A percentile compares a stretch with the other conserved stretches of the same genome.
Evolutionary conservation across 2,113 vertebrate genomes (phyloP).

Genomic region (Ovis canadensis): DNA sequence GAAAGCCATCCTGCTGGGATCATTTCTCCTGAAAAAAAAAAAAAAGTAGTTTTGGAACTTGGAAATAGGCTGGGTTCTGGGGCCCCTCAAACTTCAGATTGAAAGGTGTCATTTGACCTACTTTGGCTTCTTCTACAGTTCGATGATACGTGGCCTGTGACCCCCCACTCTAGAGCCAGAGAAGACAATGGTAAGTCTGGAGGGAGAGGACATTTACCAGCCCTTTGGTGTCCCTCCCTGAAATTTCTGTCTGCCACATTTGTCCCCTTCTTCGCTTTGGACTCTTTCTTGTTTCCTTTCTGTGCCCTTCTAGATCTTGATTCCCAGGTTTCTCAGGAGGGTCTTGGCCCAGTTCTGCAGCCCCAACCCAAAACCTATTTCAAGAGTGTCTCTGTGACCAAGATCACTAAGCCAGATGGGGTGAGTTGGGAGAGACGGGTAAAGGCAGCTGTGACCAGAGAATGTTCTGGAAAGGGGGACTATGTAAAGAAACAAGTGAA

Average conservation of each 20-base stretch:
- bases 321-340: constrained; percentile 76
- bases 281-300: neutral
- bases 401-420: constrained; percentile 86
- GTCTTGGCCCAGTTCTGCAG: constrained; percentile 70
- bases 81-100: neutral
- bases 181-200: constrained; percentile 79
- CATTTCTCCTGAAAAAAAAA: neutral
- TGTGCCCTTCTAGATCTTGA: constrained; percentile 76
- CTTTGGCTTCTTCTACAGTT: constrained; percentile 70
- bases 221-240: neutral
- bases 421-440: constrained; percentile 74
- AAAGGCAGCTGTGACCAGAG: neutral
- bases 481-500: neutral
- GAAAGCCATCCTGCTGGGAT: neutral
- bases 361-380: constrained; percentile 84
- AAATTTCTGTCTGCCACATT: constrained; percentile 40
- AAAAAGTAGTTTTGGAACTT: neutral
- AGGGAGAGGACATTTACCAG: neutral
- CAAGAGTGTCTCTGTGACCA: constrained; percentile 87
- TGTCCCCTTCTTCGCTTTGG: neutral
- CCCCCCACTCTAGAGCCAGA: constrained; percentile 45
- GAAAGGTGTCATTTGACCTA: neutral
- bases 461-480: neutral
- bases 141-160: constrained; percentile 38
- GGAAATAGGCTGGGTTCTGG: neutral